These are phyloP conservation scores for Eurystomus glaucurus DNA, from an alignment of 2,797 vertebrate genomes.

Conservation along the genomic window DNA sequence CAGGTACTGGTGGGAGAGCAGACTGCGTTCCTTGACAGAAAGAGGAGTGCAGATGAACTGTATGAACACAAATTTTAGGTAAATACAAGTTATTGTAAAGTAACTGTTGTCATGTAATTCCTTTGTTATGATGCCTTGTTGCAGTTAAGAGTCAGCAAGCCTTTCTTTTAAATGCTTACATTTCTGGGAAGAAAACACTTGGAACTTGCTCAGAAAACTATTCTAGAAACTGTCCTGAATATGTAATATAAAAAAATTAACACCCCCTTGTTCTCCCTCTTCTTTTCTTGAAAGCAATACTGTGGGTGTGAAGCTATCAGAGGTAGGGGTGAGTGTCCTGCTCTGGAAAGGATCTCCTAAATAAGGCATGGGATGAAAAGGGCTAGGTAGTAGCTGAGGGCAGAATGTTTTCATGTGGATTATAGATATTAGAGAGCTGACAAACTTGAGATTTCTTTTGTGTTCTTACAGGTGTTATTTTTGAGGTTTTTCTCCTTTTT, in stretches of 20 bases:
- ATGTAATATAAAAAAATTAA: not conserved
- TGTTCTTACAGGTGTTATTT: not conserved
- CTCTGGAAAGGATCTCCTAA: not conserved
- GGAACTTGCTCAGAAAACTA: not conserved
- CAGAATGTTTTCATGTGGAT: not conserved
- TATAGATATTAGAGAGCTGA: not conserved
- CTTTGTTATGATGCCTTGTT: not conserved
- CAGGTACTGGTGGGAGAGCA: not conserved
- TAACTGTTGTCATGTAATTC: not conserved
- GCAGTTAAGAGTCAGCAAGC: not conserved
- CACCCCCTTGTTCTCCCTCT: accelerated
- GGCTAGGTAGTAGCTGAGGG: not conserved
- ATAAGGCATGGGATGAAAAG: not conserved
- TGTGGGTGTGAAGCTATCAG: not conserved
- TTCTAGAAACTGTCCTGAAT: not conserved
- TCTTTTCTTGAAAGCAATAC: not conserved
- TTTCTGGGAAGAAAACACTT: not conserved
- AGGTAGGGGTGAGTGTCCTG: accelerated
- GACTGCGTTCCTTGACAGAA: not conserved
- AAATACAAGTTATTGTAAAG: not conserved
- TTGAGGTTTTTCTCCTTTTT: not conserved
- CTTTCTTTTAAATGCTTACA: not conserved
- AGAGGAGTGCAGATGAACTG: not conserved
- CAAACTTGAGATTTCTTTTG: not conserved
- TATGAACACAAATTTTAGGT: not conserved